Percentiles rank a stretch among this genome's conserved stretches.
Conservation (phyloP, 2,797 vertebrate genomes). For the Esox masquinongy region DNA sequence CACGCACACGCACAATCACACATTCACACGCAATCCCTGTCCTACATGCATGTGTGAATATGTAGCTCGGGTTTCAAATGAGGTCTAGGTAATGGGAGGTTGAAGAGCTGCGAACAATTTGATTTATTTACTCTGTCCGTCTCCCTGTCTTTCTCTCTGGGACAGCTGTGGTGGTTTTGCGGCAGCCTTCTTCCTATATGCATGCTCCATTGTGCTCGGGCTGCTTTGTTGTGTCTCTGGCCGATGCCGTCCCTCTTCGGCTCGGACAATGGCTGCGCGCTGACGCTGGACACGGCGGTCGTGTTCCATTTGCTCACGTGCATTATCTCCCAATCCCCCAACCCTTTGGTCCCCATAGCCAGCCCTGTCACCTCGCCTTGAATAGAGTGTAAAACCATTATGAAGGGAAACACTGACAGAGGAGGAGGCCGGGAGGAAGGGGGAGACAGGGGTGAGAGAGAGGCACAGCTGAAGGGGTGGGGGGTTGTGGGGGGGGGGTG, state of each 20-base stretch:
- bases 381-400: constrained; percentile 82
- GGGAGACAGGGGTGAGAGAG: neutral
- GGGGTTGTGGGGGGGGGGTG: neutral
- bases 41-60: constrained; percentile 21
- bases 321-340: constrained; percentile 69
- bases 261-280: constrained; percentile 61
- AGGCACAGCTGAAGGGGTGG: neutral
- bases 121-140: constrained; percentile 12
- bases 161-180: constrained; percentile 35
- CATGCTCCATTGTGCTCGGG: constrained; percentile 41
- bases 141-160: constrained; percentile 22
- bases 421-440: constrained; percentile 50
- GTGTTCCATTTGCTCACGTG: constrained; percentile 69
- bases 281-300: constrained; percentile 58
- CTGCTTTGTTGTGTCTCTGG: constrained; percentile 58
- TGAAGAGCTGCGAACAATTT: constrained; percentile 16
- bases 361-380: constrained; percentile 25
- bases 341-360: neutral
- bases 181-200: constrained; percentile 52
- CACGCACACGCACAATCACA: neutral
- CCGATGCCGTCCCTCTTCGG: constrained; percentile 53
- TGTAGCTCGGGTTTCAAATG: constrained; percentile 11
- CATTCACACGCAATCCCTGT: neutral
- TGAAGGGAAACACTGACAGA: constrained; percentile 40
- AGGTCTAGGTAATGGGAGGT: constrained; percentile 13